A percentile compares a stretch with the other conserved stretches of the same genome.
phyloP scores from a whole-genome alignment of 2,888 invertebrate genomes.

The Hirtodrosophila confusa region DNA sequence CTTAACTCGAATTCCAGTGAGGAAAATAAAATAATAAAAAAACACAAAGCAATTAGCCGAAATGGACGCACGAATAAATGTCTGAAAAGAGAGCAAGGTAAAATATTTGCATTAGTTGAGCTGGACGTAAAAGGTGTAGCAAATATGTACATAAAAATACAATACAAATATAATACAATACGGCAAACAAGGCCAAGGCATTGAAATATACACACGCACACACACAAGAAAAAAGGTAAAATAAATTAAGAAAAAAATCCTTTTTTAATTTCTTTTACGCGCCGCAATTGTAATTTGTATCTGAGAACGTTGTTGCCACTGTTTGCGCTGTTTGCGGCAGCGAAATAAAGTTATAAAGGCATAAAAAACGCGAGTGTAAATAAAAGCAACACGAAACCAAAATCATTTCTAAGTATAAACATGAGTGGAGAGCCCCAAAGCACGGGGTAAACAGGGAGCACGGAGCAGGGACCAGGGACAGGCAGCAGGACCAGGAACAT shows the following conservation, averaged over 20 bases:
- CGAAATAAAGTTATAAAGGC: slow-evolving; percentile 79
- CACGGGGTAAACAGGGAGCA: no score
- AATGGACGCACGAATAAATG: slow-evolving; percentile 68
- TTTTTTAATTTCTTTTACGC: slow-evolving; percentile 71
- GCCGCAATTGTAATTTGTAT: slow-evolving; percentile 76
- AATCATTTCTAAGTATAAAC: slow-evolving; percentile 66
- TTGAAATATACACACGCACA: not conserved
- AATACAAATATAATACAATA: slow-evolving; percentile 42
- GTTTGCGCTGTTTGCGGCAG: slow-evolving; percentile 54
- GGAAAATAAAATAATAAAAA: slow-evolving; percentile 22
- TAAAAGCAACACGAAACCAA: slow-evolving; percentile 44
- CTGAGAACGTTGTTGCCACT: slow-evolving; percentile 26
- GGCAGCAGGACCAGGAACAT: no score
- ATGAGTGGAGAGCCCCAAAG: slow-evolving; percentile 35
- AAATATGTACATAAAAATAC: slow-evolving; percentile 57
- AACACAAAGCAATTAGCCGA: slow-evolving; percentile 74
- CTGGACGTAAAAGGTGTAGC: slow-evolving; percentile 42
- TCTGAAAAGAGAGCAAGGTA: slow-evolving; percentile 62
- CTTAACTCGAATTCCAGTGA: slow-evolving; percentile 50
- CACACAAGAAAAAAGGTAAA: not conserved
- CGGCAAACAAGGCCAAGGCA: slow-evolving; percentile 1
- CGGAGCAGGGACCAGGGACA: no score
- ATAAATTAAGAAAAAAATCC: slow-evolving; percentile 48
- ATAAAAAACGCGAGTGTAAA: slow-evolving; percentile 62
- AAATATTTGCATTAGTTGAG: slow-evolving; percentile 75